Evolutionary conservation across 1,140 invertebrate genomes (phyloP).

Genomic region (Araneus ventricosus): DNA sequence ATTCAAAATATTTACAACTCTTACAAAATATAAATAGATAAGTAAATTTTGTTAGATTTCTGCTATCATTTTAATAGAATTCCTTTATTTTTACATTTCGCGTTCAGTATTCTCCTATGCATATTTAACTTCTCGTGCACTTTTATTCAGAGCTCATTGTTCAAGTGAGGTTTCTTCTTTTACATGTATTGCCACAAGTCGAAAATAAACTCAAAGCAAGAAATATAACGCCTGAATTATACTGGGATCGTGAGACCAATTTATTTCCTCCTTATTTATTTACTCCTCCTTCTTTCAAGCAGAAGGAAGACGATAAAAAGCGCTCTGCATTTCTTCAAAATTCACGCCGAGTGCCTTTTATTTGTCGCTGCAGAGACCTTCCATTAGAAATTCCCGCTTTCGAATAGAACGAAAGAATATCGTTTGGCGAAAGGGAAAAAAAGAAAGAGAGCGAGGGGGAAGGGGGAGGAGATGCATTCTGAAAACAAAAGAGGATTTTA

Average conservation of each 20-base stretch:
- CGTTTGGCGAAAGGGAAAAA: background rate
- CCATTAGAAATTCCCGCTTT: slow-evolving; percentile 66
- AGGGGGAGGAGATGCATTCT: background rate
- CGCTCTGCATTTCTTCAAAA: slow-evolving; percentile 56
- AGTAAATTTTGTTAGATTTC: too few species aligned
- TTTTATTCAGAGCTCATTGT: background rate
- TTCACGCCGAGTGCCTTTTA: slow-evolving; percentile 21
- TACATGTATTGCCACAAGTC: background rate
- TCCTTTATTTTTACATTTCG: background rate
- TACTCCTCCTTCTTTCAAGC: background rate
- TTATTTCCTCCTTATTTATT: slow-evolving; percentile 36
- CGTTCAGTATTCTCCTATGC: background rate
- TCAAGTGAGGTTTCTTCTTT: background rate
- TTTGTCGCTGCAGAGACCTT: slow-evolving; percentile 7
- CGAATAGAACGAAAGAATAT: slow-evolving; percentile 30
- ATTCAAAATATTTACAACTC: too few species aligned
- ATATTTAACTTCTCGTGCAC: background rate
- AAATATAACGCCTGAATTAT: slow-evolving; percentile 26
- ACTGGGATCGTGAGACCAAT: slow-evolving; percentile 46
- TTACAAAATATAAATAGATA: too few species aligned
- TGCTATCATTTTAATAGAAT: background rate
- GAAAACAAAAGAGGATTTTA: slow-evolving; percentile 72
- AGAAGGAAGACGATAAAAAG: background rate
- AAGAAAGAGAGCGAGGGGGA: background rate
- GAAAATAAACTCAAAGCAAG: background rate